Evolutionary conservation across 2,113 vertebrate species (phyloP).

Genomic region (Seriola aureovittata): DNA sequence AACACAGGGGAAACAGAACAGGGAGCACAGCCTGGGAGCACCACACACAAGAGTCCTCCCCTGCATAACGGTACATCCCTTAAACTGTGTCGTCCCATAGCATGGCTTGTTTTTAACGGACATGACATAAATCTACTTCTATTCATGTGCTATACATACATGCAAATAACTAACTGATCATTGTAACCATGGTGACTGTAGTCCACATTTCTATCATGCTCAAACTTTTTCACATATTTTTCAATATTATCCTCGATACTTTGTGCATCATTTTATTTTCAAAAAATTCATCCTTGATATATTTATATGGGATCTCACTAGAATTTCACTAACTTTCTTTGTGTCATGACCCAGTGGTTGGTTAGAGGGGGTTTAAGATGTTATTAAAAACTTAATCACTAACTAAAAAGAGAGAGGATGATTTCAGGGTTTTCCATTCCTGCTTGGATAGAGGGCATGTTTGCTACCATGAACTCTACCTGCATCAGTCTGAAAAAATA

Average conservation of each 20-base stretch:
- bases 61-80: slow-evolving; percentile 84
- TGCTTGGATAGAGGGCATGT: not conserved
- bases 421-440: not conserved
- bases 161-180: not conserved
- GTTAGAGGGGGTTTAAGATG: no score
- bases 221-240: not conserved
- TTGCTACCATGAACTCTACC: not conserved
- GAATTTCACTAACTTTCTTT: no score
- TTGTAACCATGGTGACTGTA: not conserved
- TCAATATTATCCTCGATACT: not conserved
- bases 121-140: not conserved
- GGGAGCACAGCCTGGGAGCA: slow-evolving; percentile 61
- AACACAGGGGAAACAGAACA: slow-evolving; percentile 65
- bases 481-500: slow-evolving; percentile 6
- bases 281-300: no score
- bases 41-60: slow-evolving; percentile 62
- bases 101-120: not conserved
- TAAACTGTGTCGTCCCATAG: not conserved
- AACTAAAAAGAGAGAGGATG: not conserved
- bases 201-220: not conserved
- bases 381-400: no score
- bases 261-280: no score
- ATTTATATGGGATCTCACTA: no score
- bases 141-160: not conserved
- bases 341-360: no score